phyloP scores from a whole-genome alignment of 2,113 vertebrate genomes.

The Mystacornis crossleyi region DNA sequence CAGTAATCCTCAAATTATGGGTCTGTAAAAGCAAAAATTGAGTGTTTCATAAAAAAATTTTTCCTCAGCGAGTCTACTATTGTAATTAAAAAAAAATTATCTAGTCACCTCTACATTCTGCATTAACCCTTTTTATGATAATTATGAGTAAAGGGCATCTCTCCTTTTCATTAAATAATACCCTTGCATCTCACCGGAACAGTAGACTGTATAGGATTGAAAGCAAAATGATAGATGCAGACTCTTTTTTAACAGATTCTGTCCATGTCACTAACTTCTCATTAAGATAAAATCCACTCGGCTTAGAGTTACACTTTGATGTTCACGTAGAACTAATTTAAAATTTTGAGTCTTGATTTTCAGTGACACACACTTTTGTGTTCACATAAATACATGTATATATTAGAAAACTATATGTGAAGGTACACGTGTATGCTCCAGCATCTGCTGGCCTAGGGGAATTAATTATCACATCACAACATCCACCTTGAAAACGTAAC shows the following conservation, averaged over 20 bases:
- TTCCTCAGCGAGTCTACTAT: background rate
- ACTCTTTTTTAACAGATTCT: constrained; percentile 5
- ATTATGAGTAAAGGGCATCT: constrained; percentile 7
- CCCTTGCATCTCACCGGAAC: background rate
- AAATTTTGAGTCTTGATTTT: background rate
- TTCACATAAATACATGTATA: background rate
- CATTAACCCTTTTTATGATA: constrained; percentile 43
- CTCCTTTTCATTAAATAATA: background rate
- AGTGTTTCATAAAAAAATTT: constrained; percentile 33
- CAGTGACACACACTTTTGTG: background rate
- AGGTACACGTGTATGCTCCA: background rate
- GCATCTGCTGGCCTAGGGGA: background rate
- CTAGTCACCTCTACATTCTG: background rate
- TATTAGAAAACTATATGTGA: background rate
- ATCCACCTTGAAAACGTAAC: background rate
- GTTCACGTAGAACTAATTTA: background rate
- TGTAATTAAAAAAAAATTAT: constrained; percentile 35
- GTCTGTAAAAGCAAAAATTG: constrained; percentile 16
- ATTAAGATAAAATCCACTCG: constrained; percentile 4
- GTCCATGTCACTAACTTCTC: constrained; percentile 6
- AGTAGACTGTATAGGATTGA: background rate
- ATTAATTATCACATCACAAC: background rate
- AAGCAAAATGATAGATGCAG: background rate
- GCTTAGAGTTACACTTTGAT: background rate
- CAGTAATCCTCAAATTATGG: constrained; percentile 56